Base-by-base conservation (phyloP, 2,888 invertebrate species). In the Megaustenia siamemsis region DNA sequence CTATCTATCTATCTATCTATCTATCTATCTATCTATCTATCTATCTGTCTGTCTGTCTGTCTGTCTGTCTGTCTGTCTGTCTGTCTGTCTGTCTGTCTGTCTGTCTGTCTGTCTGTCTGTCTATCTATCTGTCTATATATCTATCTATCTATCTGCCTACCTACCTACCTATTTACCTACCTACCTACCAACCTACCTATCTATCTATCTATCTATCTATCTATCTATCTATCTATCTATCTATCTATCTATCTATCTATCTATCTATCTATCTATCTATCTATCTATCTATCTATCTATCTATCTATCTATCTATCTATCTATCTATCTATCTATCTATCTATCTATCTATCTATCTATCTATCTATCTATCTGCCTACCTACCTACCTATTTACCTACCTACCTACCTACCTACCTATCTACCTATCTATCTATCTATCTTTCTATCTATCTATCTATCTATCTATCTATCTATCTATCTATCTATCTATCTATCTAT, bases 41-140 rank as follows among this genome's bases (percentile, higher is more conserved):
- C 63, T 63, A 28, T 63, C 63, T 63, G 63, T 63, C 63, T 63
- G 63, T 63, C 63, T 63, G 63, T 63, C 63, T 63, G 63, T 63
- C 63, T 63, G 63, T 63, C 63, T 63, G 63, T 63, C 63, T 63
- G 63, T 63, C 63, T 63, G 63, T 63, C 63, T 63, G 63, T 63
- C 63, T 63, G 63, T 63, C 63, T 63, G 63, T 63, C 63, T n/a
- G 63, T 63, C 63, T 28, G 63, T 63, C 63, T 28, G 63, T 63
- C 63, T 28, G 63, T 63, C 63, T 28, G 63, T 63, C 63, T 28
- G 63, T 63, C 63, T 28, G 63, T 63, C 63, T 28, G 63, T 63
- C 63, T 28, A 28, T 63, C 63, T 28, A 28, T 63, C 63, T 28
- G 63, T 63, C 63, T 28, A 28, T 63, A n/a, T 28, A 28, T 63